Evolutionary conservation across 1,140 invertebrate species (phyloP), one percentile per base, ranked within the genome.

Genomic region (Drosophila jambulina): DNA sequence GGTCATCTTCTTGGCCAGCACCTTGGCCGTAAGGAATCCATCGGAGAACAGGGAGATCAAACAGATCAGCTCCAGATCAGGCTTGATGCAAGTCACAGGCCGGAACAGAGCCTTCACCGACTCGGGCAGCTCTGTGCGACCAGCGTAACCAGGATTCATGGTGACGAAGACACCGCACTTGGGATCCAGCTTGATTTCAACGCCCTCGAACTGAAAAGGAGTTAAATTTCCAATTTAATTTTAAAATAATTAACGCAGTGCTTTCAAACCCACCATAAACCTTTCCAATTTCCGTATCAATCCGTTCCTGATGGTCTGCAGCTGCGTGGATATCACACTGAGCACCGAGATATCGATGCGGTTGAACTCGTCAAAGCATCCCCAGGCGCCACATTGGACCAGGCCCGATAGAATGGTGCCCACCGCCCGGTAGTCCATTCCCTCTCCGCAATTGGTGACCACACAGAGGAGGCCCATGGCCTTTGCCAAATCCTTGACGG

Each of bases 281-380:
- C 94, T 93, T 59, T 95, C 95, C 2, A 96, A 91, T 78, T 96
- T 96, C 75, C 95, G 94, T 48, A 97, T 94, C 25, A 98, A 92
- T 0, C 96, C 97, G 80, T 96, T 97, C 69, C 97, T 94, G 67
- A 99, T 98, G 4, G 96, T 97, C 93, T 98, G 97, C 43, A 98
- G 92, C 86, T 98, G 97, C 0, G 96, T 97, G 0, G 97, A 98
- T 75, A 98, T 98, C 2, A 98, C 97, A 38, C 97, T 98, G 4
- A 98, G 93, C 13, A 98, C 97, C 0, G 97, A 97, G 1, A 97
- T 95, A 65, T 98, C 97, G 70, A 99, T 98, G 27, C 97, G 94
- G 93, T 98, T 98, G 92, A 99, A 98, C 92, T 98, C 97, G 75
- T 98, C 97, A 88, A 98, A 98, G 91, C 97, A 97, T 2, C 96